Conservation (phyloP, 1,140 invertebrate genomes). For the Drosophila repletoides region DNA sequence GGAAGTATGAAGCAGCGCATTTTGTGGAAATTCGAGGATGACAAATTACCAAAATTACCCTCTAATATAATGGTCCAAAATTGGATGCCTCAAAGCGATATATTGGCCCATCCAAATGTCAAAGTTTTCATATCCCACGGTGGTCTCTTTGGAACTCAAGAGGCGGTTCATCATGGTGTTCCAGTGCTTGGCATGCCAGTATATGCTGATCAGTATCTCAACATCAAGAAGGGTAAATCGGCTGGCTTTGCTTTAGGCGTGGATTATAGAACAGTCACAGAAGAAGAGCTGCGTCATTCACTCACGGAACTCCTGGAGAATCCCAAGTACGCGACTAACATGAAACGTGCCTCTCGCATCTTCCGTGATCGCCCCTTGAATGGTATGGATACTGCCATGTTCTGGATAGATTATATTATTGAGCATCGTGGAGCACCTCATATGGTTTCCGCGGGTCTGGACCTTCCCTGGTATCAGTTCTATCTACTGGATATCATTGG, state of each 20-base stretch:
- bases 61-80: slow-evolving; percentile 84
- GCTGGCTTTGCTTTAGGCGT: slow-evolving; percentile 53
- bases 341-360: slow-evolving; percentile 79
- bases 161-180: slow-evolving; percentile 85
- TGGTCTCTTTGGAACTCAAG: slow-evolving; percentile 85
- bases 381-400: slow-evolving; percentile 84
- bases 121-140: slow-evolving; percentile 86
- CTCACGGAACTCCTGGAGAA: slow-evolving; percentile 83
- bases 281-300: slow-evolving; percentile 69
- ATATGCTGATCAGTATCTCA: slow-evolving; percentile 84
- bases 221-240: slow-evolving; percentile 46
- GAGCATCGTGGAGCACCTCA: slow-evolving; percentile 84
- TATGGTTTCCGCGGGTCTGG: slow-evolving; percentile 83
- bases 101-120: slow-evolving; percentile 85
- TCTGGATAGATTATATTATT: slow-evolving; percentile 86
- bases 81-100: slow-evolving; percentile 87
- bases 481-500: slow-evolving; percentile 84
- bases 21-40: slow-evolving; percentile 86
- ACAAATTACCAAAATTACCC: slow-evolving; percentile 82
- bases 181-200: slow-evolving; percentile 86
- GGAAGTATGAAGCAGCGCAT: slow-evolving; percentile 83
- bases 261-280: slow-evolving; percentile 65
- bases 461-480: slow-evolving; percentile 85
- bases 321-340: slow-evolving; percentile 79
- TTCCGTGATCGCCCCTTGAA: slow-evolving; percentile 84